Evolutionary conservation across 2,888 invertebrate genomes (phyloP).

Genomic region (Seira sanloemensis): DNA sequence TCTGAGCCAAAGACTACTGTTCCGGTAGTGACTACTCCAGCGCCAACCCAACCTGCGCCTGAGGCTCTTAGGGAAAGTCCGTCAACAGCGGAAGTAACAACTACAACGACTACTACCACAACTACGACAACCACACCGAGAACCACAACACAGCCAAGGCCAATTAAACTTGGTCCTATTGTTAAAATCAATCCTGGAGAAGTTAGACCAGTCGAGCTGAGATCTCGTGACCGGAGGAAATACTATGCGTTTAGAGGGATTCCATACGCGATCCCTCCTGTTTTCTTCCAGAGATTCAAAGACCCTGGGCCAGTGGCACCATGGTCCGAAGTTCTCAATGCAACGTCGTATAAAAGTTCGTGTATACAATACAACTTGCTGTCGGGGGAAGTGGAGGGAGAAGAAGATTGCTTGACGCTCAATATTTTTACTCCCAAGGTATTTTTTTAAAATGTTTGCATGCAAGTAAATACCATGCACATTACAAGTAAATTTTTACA

Average conservation of each 20-base stretch:
- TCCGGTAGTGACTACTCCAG: neutral
- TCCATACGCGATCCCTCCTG: conserved; percentile 66
- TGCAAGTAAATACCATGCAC: no score
- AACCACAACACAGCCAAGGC: conserved; percentile 14
- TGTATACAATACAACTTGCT: conserved; percentile 70
- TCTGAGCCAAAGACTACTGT: neutral
- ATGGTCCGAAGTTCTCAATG: conserved; percentile 67
- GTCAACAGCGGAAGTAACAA: neutral
- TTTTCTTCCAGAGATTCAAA: conserved; percentile 53
- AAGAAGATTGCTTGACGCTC: conserved; percentile 57
- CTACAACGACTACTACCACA: conserved; percentile 24
- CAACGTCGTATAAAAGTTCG: conserved; percentile 62
- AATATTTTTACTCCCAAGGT: conserved; percentile 69
- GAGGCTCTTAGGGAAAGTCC: conserved; percentile 18
- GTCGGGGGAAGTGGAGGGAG: conserved; percentile 56
- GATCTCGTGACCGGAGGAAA: conserved; percentile 56
- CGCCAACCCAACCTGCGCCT: conserved; percentile 16
- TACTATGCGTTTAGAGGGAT: conserved; percentile 69
- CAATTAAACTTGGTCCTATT: conserved; percentile 51
- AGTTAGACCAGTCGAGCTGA: conserved; percentile 52
- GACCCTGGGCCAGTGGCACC: conserved; percentile 55
- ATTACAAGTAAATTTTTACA: no score
- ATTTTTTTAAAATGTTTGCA: conserved; percentile 18
- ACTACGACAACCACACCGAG: conserved; percentile 30
- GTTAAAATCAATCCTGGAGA: conserved; percentile 62